Base-by-base conservation (phyloP, 2,113 vertebrate species). In the Halcyon senegalensis region DNA sequence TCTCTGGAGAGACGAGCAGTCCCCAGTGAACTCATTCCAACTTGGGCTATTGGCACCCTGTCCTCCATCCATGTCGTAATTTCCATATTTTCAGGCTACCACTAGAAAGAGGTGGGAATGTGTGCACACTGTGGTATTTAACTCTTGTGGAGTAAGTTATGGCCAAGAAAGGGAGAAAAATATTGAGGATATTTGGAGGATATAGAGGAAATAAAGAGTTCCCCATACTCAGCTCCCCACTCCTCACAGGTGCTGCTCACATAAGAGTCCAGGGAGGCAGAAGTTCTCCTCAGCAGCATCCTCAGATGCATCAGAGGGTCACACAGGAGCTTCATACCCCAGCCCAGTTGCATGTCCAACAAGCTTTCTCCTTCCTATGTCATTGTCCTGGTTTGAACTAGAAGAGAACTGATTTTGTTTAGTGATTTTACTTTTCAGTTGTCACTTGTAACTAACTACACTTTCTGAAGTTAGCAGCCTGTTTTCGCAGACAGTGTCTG, bases 1-100 rank as follows among this genome's bases (percentile, higher is more conserved):
- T 12, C n/a, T 44, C 33, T 9, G 1, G 21, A 44, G 41, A 35
- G 35, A 9, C 0, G 2, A 39, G 50, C 8, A 46, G 41, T 25
- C 18, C 43, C 16, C 6, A 10, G 14, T 13, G 18, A 15, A 56
- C 28, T 17, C 1, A 0, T 35, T 46, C 31, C 66, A 67, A 24
- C 13, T 31, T 15, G 21, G 9, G 6, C 44, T 43, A 37, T 44
- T 16, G 16, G 46, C 14, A 35, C 62, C 20, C 6, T 6, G 1
- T 28, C 13, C 21, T 59, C 79, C 10, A 4, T 18, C 33, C 1
- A 0, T 18, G 8, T 18, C 72, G 35, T 23, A 43, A 70, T 62
- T 78, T 43, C 18, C 14, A 16, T 70, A 21, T 82, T 78, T 89
- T 78, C 60, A 84, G 30, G 28, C 7, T 83, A 11, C 44, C 9